Base-by-base conservation (phyloP, 2,888 invertebrate species). In the Sussaba pulchella region DNA sequence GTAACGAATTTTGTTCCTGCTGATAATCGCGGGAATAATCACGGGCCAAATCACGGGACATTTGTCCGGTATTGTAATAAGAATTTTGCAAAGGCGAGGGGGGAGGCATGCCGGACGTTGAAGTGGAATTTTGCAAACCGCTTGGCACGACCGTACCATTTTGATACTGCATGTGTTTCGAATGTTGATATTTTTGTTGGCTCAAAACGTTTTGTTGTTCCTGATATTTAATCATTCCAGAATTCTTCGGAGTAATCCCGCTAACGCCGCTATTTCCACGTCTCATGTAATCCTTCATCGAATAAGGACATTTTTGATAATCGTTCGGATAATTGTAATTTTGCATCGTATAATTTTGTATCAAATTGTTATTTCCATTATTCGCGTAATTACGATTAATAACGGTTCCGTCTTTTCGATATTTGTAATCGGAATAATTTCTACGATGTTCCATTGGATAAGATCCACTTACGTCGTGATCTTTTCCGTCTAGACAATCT, bases 241-340 rank as follows among this genome's bases (percentile, higher is more conserved):
- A 10, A 69, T 71, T 84, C 43, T 81, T 81, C 9, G 72, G 41
- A 8, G 69, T 39, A 73, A 76, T 73, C 9, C 69, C 63, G 31
- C 73, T 21, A 9, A 39, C 64, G 21, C 39, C 21, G 61, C n/a
- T 41, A 54, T 36, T 69, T 73, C 36, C 63, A 12, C 82, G 83
- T 52, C 83, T 84, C 9, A 85, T 64, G 54, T 88, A 89, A 2
- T 90, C 90, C 64, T 90, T 90, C 0, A 87, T 72, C 0, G 88
- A 75, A 73, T 90, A 90, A 31, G 89, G 83, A 75, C 89, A 91
- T 54, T 90, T 91, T 61, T 89, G 88, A 72, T 88, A 91, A 9
- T 91, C 90, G 0, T 82, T 64, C 1, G 89, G 75, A 64, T 88
- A 87, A 64, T 90, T 89, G 66, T 91, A 91, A 82, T 87, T 91